A percentile compares a stretch with the other conserved stretches of the same genome.
These are phyloP conservation scores for Pseudococcus viburni DNA, from an alignment of 2,888 invertebrate genomes.

Conservation along the genomic window DNA sequence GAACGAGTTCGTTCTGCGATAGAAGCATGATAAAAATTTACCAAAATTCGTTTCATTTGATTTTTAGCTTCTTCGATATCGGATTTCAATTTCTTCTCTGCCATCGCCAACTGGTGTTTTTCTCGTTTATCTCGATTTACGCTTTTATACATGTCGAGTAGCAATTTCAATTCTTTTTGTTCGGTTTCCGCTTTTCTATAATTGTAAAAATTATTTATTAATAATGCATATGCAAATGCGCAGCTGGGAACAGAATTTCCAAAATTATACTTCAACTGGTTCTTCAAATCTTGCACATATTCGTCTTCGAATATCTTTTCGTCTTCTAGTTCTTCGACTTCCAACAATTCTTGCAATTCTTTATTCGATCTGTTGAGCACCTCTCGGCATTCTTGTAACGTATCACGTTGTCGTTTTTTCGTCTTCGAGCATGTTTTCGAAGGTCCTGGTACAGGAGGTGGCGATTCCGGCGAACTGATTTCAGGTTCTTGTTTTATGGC, in stretches of 20 bases:
- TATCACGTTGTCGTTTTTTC: slow-evolving; percentile 55
- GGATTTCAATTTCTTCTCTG: slow-evolving; percentile 90
- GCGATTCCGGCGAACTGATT: slow-evolving; percentile 57
- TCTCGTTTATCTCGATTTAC: slow-evolving; percentile 96
- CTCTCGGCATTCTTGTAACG: slow-evolving; percentile 59
- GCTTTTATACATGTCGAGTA: slow-evolving; percentile 98
- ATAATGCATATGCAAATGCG: neutral
- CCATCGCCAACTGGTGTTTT: slow-evolving; percentile 95
- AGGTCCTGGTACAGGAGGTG: slow-evolving; percentile 40
- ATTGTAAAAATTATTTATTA: neutral
- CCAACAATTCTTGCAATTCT: slow-evolving; percentile 48
- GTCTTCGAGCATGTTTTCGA: slow-evolving; percentile 49
- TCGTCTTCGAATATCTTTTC: slow-evolving; percentile 62
- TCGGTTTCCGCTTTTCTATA: slow-evolving; percentile 88
- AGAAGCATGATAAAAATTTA: slow-evolving; percentile 69
- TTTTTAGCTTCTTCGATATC: slow-evolving; percentile 91
- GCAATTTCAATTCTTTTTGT: slow-evolving; percentile 93
- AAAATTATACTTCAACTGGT: slow-evolving; percentile 49
- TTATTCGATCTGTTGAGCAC: slow-evolving; percentile 41
- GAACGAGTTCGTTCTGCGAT: neutral
- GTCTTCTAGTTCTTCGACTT: slow-evolving; percentile 57
- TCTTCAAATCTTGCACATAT: slow-evolving; percentile 59
- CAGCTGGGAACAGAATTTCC: too few relatives aligned
- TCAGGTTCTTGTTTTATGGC: slow-evolving; percentile 61
- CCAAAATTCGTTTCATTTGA: slow-evolving; percentile 88